Evolutionary conservation across 23 tunicate species (phyloP), one percentile per base, ranked within the genome.

Genomic region (Clavelina lepadiformis): DNA sequence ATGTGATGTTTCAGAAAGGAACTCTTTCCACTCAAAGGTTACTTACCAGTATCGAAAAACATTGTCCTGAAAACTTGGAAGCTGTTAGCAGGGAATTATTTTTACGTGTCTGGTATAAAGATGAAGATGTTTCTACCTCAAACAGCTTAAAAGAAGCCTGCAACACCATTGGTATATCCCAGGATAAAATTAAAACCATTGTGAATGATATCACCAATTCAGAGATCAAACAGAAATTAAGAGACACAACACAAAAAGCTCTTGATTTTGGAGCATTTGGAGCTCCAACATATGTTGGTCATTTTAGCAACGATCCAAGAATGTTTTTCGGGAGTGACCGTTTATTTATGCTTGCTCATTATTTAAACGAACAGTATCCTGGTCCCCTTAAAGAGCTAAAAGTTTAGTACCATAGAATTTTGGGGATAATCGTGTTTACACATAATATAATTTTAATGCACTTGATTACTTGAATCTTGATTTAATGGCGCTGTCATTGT

Each of bases 211-310:
- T 51, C 31, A 31, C 61, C 47, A 41, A 53, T 0, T 7, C 50
- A 18, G 68, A 61, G 21, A 46, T 88, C 7, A 88, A 88, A 62
- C 31, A 68, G 5, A 0, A 41, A 19, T 53, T 88, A 28, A 88
- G 62, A 60, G 59, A 61, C 23, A 1, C 60, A 3, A 81, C 91
- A 0, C 53, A 68, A 33, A 51, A 27, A 5, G 96, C 96, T 2
- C 20, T 75, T 31, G 73, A 74, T 52, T 53, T 60, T 52, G 88
- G 88, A 0, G 82, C 78, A 29, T 88, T 88, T 62, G 96, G 96
- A 20, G 63, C 69, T 15, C 96, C 96, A 26, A 25, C 80, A 26
- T 88, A 56, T 52, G 77, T 88, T 49, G 88, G 69, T 4, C 82
- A 81, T 50, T 26, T 69, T 29, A 45, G 52, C 22, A 64, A 37